Conservation (phyloP, 2,888 invertebrate species). For the Phasia obesa region DNA sequence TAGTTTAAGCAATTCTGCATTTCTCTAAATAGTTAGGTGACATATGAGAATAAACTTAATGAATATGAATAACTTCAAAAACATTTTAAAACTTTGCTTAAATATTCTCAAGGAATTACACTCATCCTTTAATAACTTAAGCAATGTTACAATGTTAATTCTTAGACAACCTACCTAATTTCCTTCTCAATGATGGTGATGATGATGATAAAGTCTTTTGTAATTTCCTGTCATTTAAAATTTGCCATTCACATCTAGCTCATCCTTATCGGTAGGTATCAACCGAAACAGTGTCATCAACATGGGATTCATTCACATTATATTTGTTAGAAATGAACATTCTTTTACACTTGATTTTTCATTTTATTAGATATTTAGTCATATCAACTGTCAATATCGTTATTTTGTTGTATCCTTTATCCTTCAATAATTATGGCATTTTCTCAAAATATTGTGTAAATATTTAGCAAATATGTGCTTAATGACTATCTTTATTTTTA, state of each 20-base stretch:
- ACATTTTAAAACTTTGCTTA: slow-evolving; percentile 2
- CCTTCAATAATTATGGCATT: slow-evolving; percentile 56
- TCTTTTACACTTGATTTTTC: slow-evolving; percentile 21
- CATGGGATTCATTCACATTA: not conserved
- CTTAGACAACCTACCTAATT: slow-evolving; percentile 63
- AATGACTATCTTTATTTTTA: slow-evolving; percentile 6
- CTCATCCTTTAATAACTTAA: slow-evolving; percentile 43
- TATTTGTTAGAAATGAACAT: slow-evolving; percentile 8
- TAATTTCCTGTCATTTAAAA: slow-evolving; percentile 70
- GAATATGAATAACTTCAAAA: not conserved
- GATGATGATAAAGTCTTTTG: slow-evolving; percentile 65
- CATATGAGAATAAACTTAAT: not conserved
- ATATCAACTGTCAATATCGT: slow-evolving; percentile 14
- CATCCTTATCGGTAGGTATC: slow-evolving; percentile 23
- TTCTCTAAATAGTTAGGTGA: no score
- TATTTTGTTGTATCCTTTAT: slow-evolving; percentile 53
- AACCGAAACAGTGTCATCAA: slow-evolving; percentile 23
- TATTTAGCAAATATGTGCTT: slow-evolving; percentile 36
- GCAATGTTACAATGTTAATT: slow-evolving; percentile 44
- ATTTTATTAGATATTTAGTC: not conserved
- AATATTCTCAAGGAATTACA: slow-evolving; percentile 3
- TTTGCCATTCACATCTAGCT: slow-evolving; percentile 40
- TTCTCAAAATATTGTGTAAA: slow-evolving; percentile 53
- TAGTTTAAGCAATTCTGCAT: no score
- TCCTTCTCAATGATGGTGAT: slow-evolving; percentile 61